Base-by-base conservation (phyloP, 2,113 vertebrate species). In the Litocranius walleri region DNA sequence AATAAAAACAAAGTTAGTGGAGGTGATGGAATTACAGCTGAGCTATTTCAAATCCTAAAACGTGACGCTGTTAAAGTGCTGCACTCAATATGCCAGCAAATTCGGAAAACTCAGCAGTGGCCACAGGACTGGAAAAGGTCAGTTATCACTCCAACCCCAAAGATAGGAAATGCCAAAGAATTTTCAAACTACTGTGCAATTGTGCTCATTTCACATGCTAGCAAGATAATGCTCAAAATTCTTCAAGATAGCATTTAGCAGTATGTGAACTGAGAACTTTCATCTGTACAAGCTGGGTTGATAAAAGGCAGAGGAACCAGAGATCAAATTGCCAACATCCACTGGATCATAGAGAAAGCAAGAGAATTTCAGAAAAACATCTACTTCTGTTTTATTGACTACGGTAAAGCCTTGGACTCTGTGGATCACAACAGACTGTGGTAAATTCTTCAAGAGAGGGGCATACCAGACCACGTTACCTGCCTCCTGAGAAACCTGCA, bases 51-150 rank as follows among this genome's bases (percentile, higher is more conserved):
- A 36, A 71, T 71, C 64, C n/a, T 71, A 36, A 71, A 71, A 71
- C 21, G 19, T 6, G 64, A 71, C 0, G 0, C n/a, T 71, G n/a
- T 36, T 11, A 36, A 71, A 36, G n/a, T 36, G 64, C 9, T 71
- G 19, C 17, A 36, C n/a, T 36, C n/a, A 71, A 23, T 40, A 40
- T 23, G 67, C n/a, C 67, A 23, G n/a, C 19, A 71, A 71, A 71
- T 71, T 71, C 12, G 19, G n/a, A 40, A 71, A 71, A 71, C n/a
- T 71, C 67, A 71, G n/a, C n/a, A 71, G 8, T 36, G 33, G 33
- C 33, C 64, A 67, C 64, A 67, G n/a, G 17, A 11, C 33, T 67
- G 64, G 64, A 67, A 36, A 67, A 36, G 33, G 33, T 36, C 33
- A 67, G 67, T 71, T 40, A 12, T 71, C 64, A 36, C 12, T 71